Conservation (phyloP, 2,113 vertebrate species). For the Microtus montanus region DNA sequence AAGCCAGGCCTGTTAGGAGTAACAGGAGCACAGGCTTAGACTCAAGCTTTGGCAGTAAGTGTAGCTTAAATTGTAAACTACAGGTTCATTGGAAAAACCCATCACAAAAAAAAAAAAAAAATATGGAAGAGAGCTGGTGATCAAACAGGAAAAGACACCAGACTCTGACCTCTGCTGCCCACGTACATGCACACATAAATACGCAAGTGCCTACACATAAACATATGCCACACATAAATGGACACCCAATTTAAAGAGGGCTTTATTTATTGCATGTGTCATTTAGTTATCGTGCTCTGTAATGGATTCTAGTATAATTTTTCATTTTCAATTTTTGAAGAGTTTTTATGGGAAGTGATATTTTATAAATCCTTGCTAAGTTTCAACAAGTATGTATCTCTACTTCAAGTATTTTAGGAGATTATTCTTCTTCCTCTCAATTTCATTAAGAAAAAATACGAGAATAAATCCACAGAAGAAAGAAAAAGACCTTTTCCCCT, state of each 20-base stretch:
- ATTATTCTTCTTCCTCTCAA: not conserved
- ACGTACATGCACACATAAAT: not conserved
- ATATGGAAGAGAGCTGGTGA: not conserved
- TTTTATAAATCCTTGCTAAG: not conserved
- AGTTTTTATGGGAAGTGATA: not conserved
- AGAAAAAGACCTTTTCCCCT: not conserved
- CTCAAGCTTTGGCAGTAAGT: not conserved
- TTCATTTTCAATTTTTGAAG: not conserved
- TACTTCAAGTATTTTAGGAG: not conserved
- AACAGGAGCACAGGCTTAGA: not conserved
- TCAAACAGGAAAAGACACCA: not conserved
- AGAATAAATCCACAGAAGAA: not conserved
- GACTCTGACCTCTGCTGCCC: not conserved
- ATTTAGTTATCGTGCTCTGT: not conserved
- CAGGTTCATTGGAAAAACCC: not conserved
- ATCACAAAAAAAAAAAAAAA: not conserved
- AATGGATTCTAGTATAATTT: not conserved
- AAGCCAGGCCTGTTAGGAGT: not conserved
- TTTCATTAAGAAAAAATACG: slow-evolving; percentile 21
- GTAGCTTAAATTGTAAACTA: not conserved
- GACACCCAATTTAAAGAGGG: not conserved
- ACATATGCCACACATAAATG: not conserved
- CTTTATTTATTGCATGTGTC: not conserved
- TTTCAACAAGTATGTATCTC: not conserved
- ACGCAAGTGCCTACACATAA: not conserved